Evolutionary conservation across 2,113 vertebrate genomes (phyloP).

Genomic region (Diphyllodes magnificus): DNA sequence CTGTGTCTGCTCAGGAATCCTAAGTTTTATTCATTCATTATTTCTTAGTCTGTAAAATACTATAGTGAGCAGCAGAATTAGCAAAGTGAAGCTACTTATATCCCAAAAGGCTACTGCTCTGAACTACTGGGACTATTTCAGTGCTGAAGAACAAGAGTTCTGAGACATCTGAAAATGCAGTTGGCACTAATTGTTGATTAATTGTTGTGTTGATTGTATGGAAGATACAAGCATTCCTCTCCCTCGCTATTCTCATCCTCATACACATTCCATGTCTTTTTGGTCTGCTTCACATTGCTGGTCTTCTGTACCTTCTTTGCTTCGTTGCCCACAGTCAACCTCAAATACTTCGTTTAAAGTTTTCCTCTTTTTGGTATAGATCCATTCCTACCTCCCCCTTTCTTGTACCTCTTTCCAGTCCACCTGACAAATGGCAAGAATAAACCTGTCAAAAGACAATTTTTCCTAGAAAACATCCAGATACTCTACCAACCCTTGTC

Average conservation of each 20-base stretch:
- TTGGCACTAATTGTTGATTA: not conserved
- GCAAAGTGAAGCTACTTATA: not conserved
- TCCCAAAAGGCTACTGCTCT: not conserved
- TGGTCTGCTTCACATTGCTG: not conserved
- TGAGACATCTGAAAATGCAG: not conserved
- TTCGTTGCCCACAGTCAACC: not conserved
- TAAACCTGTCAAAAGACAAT: not conserved
- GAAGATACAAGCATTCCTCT: not conserved
- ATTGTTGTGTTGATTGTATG: no score
- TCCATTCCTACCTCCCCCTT: not conserved
- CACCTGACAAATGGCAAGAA: not conserved
- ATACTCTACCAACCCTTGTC: not conserved
- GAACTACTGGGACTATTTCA: not conserved
- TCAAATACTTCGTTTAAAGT: not conserved
- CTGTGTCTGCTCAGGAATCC: fast-evolving
- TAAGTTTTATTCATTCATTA: not conserved
- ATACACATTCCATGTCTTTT: not conserved
- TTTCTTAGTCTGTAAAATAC: not conserved
- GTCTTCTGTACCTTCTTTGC: not conserved
- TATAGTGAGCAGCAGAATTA: not conserved
- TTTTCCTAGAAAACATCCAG: not conserved
- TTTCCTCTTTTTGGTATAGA: not conserved
- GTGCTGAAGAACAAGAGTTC: not conserved
- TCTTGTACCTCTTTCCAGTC: not conserved
- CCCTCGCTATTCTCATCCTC: not conserved